Percentiles rank a stretch among this genome's conserved stretches.
Conservation (phyloP, 2,888 invertebrate genomes). For the Oxyscelio sp. region DNA sequence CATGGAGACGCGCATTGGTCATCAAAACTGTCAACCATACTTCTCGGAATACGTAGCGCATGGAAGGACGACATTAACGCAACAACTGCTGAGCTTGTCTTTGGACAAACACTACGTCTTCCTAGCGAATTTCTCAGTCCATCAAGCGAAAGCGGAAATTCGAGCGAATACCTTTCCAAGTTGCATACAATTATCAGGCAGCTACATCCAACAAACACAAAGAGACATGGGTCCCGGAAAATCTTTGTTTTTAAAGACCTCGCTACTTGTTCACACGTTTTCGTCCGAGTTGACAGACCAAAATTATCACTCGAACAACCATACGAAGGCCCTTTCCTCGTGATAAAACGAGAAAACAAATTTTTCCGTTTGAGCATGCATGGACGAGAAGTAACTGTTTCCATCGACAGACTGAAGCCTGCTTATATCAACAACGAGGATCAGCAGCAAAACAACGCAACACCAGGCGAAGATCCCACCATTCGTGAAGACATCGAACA, state of each 20-base stretch:
- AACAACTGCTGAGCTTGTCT: constrained; percentile 4
- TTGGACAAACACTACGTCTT: neutral
- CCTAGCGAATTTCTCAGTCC: constrained; percentile 14
- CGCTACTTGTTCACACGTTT: constrained; percentile 5
- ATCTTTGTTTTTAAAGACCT: constrained; percentile 39
- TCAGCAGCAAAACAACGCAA: neutral
- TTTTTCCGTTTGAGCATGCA: neutral
- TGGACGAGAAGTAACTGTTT: neutral
- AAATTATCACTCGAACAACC: constrained; percentile 4
- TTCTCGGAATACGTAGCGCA: constrained; percentile 16
- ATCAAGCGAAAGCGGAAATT: neutral
- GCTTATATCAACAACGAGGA: neutral
- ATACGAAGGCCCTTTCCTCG: constrained; percentile 29
- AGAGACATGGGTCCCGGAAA: neutral
- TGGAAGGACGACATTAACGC: constrained; percentile 15
- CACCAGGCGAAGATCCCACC: neutral
- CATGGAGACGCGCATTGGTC: constrained; percentile 23
- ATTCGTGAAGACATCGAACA: too few relatives aligned
- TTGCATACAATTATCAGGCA: neutral
- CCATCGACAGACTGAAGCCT: constrained; percentile 31
- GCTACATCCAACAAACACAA: neutral
- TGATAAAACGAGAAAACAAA: neutral
- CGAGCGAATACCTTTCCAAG: neutral
- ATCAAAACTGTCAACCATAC: neutral
- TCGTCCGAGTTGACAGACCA: neutral